Evolutionary conservation across 2,888 invertebrate species (phyloP), one percentile per base, ranked within the genome.

Genomic region (Listrodromus nycthemerus): DNA sequence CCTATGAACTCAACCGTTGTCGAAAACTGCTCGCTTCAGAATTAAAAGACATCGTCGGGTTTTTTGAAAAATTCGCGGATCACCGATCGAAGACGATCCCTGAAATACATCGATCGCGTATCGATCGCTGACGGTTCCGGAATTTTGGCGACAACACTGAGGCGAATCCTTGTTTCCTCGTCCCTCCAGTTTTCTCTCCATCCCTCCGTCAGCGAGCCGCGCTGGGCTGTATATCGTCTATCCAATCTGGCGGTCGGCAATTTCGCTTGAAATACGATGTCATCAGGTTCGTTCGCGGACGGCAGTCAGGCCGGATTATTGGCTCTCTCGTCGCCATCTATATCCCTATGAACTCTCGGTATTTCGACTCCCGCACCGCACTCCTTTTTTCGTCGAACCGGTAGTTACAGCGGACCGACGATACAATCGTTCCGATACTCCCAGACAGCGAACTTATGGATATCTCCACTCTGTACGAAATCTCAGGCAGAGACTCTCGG

Each of bases 161-260:
- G 70, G 58, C 50, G 55, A 19, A 27, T 37, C 45, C 58, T 41
- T n/a, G 55, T 63, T 41, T 74, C 61, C 52, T 67, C 33, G 41
- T 79, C 21, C 58, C 66, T 27, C 55, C 37, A 37, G 61, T 45
- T 66, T 66, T 75, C 67, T 58, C 70, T 71, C 73, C 8, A 55
- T 70, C 55, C 27, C 66, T 21, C 41, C 63, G 70, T 78, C 63
- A 63, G 7, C 74, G 63, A 48, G 50, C 63, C 21, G 33, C 45
- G 52, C 71, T 41, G 24, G 89, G 90, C 89, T 92, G 91, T 93
- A 93, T 93, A 93, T 93, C 93, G 92, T 92, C 91, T 90, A 89
- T 91, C 93, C 93, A 93, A 93, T 93, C 92, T 93, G 91, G 90
- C 87, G 91, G 86, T 87, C 89, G 91, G 93, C 92, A 93, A 93